Percentiles rank a stretch among this genome's conserved stretches.
Conservation (phyloP, 2,113 vertebrate genomes). For the Lophotis ruficrista region DNA sequence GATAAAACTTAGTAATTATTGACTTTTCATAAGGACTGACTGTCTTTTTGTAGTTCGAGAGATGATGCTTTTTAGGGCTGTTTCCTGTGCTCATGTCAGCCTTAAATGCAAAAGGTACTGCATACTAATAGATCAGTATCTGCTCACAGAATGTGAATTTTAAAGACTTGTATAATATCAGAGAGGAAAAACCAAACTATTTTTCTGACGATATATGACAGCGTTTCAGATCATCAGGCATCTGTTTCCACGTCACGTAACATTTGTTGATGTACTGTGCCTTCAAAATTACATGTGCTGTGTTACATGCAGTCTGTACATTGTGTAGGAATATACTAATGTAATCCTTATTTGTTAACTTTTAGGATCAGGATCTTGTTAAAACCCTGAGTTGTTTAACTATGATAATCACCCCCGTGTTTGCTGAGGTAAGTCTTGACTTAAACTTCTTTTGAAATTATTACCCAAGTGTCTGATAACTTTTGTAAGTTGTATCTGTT, state of each 20-base stretch:
- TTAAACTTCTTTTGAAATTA: background rate
- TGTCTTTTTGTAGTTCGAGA: background rate
- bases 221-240: background rate
- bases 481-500: background rate
- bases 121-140: too few relatives aligned
- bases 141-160: background rate
- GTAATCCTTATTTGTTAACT: background rate
- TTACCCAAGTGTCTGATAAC: background rate
- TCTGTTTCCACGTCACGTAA: background rate
- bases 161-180: background rate
- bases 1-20: background rate
- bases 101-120: background rate
- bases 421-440: constrained; percentile 85
- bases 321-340: background rate
- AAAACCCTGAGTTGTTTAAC: constrained; percentile 86
- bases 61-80: background rate
- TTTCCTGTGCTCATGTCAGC: background rate
- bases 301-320: background rate
- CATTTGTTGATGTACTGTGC: background rate
- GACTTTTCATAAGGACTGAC: background rate
- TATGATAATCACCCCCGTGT: constrained; percentile 90
- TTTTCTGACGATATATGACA: background rate
- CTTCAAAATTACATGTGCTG: rapidly evolving
- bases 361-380: constrained; percentile 85
- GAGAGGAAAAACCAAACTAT: background rate